Evolutionary conservation across 2,113 vertebrate genomes (phyloP).

Genomic region (Lates calcarifer): DNA sequence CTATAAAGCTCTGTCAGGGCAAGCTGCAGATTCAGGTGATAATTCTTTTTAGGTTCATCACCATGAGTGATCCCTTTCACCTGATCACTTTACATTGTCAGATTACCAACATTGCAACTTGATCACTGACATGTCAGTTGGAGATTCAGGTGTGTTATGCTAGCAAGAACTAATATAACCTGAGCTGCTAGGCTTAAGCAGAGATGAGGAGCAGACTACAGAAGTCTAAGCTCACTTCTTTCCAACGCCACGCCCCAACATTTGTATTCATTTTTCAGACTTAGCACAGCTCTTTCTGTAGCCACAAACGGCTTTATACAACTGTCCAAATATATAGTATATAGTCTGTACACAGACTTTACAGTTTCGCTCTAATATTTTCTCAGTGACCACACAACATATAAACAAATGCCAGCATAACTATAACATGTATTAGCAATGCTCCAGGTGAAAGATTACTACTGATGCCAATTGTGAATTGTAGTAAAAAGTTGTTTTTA

Average conservation of each 20-base stretch:
- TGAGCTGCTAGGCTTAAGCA: background rate
- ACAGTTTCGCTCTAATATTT: background rate
- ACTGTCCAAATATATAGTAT: background rate
- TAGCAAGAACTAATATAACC: slow-evolving; percentile 3
- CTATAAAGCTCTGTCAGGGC: too few relatives aligned
- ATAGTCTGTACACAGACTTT: background rate
- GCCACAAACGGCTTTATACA: background rate
- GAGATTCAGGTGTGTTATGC: slow-evolving; percentile 15
- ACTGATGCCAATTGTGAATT: background rate
- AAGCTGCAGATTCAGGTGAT: too few relatives aligned
- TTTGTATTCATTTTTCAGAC: background rate
- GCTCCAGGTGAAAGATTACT: too few relatives aligned
- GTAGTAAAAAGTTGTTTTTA: background rate
- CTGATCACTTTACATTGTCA: too few relatives aligned
- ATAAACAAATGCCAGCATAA: background rate
- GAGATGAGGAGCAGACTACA: background rate
- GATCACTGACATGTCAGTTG: slow-evolving; percentile 14
- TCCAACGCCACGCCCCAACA: background rate
- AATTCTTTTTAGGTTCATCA: too few relatives aligned
- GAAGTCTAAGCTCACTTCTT: background rate
- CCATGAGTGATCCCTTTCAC: too few relatives aligned
- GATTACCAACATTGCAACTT: background rate
- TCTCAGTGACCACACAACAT: background rate
- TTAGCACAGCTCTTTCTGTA: too few relatives aligned
- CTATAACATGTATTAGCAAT: background rate